Percentiles rank a stretch among this genome's conserved stretches.
Conservation (phyloP, 2,888 invertebrate species). For the Galeruca laticollis region DNA sequence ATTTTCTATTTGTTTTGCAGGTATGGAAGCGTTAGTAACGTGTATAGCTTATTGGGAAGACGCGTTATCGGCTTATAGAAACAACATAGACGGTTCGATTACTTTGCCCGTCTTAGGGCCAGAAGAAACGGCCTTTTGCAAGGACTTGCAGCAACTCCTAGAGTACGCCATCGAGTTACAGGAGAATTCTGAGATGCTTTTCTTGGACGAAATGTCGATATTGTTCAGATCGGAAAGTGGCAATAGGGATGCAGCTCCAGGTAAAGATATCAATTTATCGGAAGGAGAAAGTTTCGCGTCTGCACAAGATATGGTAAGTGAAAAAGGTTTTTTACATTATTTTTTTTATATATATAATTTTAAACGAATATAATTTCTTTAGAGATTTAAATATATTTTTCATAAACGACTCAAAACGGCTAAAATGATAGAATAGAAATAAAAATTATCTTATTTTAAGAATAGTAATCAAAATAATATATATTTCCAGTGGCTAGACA, state of each 20-base stretch:
- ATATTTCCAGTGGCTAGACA: too few species aligned
- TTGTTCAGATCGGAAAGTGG: constrained; percentile 84
- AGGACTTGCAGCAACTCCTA: constrained; percentile 82
- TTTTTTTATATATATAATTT: constrained; percentile 5
- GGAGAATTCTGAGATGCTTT: constrained; percentile 88
- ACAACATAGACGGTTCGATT: constrained; percentile 69
- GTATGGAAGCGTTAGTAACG: constrained; percentile 92
- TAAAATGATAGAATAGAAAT: too few species aligned
- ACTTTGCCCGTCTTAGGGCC: constrained; percentile 81
- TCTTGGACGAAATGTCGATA: constrained; percentile 89
- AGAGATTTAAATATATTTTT: too few species aligned
- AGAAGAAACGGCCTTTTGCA: constrained; percentile 87
- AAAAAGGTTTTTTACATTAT: constrained; percentile 18
- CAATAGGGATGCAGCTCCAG: constrained; percentile 49
- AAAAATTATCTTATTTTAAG: too few species aligned
- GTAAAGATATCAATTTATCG: constrained; percentile 76
- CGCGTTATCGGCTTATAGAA: constrained; percentile 84
- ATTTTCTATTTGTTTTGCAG: constrained; percentile 65
- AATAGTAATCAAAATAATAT: too few species aligned
- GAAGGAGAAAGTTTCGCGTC: constrained; percentile 97
- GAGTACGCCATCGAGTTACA: constrained; percentile 88
- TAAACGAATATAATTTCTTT: too few species aligned
- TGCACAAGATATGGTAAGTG: constrained; percentile 85
- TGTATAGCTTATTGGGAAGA: constrained; percentile 97
- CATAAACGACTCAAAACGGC: too few species aligned